A percentile compares a stretch with the other conserved stretches of the same genome.
phyloP scores from a whole-genome alignment of 2,113 vertebrate genomes.

The Sorex araneus region DNA sequence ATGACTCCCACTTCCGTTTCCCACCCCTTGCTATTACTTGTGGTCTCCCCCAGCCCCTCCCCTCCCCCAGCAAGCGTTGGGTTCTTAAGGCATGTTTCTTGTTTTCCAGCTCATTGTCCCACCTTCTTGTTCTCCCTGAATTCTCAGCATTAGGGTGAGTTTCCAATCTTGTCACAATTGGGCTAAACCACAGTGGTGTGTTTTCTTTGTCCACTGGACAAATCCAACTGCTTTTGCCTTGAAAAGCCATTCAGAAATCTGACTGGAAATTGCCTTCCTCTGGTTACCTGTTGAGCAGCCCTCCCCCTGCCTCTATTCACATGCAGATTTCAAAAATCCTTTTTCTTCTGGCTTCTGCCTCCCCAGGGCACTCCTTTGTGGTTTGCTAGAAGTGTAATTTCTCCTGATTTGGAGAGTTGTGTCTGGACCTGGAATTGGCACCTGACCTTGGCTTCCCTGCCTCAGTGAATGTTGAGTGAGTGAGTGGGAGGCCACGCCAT shows the following conservation, averaged over 20 bases:
- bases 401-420: too few species aligned
- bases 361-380: background rate
- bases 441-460: too few species aligned
- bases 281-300: background rate
- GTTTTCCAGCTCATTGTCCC: background rate
- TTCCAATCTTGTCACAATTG: background rate
- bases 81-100: too few species aligned
- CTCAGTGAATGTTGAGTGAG: too few species aligned
- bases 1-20: too few species aligned
- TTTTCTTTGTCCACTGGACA: background rate
- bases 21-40: too few species aligned
- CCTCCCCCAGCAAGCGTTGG: too few species aligned
- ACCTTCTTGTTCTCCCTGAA: background rate
- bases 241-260: background rate
- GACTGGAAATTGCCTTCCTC: background rate
- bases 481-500: too few species aligned
- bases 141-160: too few species aligned
- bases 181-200: background rate
- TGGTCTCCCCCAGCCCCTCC: too few species aligned
- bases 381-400: too few species aligned
- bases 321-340: slow-evolving; percentile 8
- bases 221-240: background rate
- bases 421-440: too few species aligned
- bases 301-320: background rate
- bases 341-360: background rate